These are phyloP conservation scores for Tolmerus cingulatus DNA, from an alignment of 2,888 invertebrate genomes.

Conservation along the genomic window DNA sequence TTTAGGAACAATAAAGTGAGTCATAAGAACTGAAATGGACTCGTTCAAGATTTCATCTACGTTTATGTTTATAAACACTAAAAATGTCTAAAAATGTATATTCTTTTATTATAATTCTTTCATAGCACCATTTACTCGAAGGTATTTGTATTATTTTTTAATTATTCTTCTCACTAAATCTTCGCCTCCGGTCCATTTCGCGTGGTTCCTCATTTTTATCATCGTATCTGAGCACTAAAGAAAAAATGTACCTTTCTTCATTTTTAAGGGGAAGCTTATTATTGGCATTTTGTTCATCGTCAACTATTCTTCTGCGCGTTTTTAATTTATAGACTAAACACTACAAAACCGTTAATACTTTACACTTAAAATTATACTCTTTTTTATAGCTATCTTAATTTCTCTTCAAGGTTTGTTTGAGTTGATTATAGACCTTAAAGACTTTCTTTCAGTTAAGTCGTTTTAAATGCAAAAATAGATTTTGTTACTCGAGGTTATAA, in stretches of 20 bases:
- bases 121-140: constrained; percentile 38
- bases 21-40: constrained; percentile 29
- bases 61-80: constrained; percentile 33
- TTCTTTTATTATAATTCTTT: constrained; percentile 25
- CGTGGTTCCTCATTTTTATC: not conserved
- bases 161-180: constrained; percentile 17
- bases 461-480: constrained; percentile 38
- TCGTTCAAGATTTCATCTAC: constrained; percentile 19
- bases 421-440: constrained; percentile 13
- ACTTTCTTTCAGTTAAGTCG: not conserved
- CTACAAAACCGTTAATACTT: constrained; percentile 2
- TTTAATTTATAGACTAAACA: not conserved
- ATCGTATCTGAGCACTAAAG: not conserved
- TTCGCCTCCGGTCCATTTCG: constrained; percentile 12
- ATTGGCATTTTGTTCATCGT: not conserved
- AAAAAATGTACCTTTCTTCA: not conserved
- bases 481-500: constrained; percentile 26
- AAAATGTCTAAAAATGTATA: constrained; percentile 40
- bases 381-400: constrained; percentile 32
- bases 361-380: not conserved
- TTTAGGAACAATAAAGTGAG: constrained; percentile 21
- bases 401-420: constrained; percentile 24
- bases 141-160: constrained; percentile 29
- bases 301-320: constrained; percentile 27
- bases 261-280: not conserved